Evolutionary conservation across 2,113 vertebrate species (phyloP).

Genomic region (Muscicapa adusta): DNA sequence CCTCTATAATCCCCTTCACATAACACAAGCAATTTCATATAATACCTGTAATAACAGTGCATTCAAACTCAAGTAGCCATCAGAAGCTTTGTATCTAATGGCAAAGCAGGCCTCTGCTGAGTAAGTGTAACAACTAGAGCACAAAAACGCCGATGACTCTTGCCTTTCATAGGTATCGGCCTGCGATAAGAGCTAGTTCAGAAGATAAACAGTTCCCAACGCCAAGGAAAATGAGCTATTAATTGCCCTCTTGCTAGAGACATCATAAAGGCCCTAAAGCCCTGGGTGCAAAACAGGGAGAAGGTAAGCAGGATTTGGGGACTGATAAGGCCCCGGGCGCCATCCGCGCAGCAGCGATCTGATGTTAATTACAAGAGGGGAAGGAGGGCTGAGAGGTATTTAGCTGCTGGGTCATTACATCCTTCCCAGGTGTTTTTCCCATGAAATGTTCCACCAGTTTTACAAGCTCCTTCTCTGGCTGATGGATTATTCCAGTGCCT

Average conservation of each 20-base stretch:
- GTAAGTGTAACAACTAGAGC: conserved; percentile 70
- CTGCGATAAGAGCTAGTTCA: conserved; percentile 73
- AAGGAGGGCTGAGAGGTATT: conserved; percentile 71
- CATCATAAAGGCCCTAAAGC: conserved; percentile 59
- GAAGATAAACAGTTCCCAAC: conserved; percentile 75
- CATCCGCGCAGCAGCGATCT: conserved; percentile 64
- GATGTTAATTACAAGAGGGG: conserved; percentile 75
- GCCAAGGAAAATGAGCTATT: conserved; percentile 78
- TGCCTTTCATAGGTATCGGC: conserved; percentile 70
- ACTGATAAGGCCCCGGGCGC: conserved; percentile 55
- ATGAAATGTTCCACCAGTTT: conserved; percentile 73
- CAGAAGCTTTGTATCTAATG: conserved; percentile 87
- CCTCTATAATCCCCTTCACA: conserved; percentile 93
- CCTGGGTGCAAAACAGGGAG: conserved; percentile 48
- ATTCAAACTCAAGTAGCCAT: conserved; percentile 91
- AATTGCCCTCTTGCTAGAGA: conserved; percentile 76
- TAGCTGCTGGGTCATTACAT: conserved; percentile 75
- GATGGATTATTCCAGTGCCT: conserved; percentile 85
- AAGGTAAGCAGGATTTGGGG: conserved; percentile 60
- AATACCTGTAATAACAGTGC: conserved; percentile 97
- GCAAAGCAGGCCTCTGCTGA: conserved; percentile 78
- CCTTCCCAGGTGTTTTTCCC: conserved; percentile 78
- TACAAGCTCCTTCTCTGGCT: conserved; percentile 77
- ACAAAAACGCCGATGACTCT: conserved; percentile 67
- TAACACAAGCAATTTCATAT: conserved; percentile 96